These are phyloP conservation scores for Phodopus roborovskii DNA, from an alignment of 2,113 vertebrate genomes.

Conservation along the genomic window DNA sequence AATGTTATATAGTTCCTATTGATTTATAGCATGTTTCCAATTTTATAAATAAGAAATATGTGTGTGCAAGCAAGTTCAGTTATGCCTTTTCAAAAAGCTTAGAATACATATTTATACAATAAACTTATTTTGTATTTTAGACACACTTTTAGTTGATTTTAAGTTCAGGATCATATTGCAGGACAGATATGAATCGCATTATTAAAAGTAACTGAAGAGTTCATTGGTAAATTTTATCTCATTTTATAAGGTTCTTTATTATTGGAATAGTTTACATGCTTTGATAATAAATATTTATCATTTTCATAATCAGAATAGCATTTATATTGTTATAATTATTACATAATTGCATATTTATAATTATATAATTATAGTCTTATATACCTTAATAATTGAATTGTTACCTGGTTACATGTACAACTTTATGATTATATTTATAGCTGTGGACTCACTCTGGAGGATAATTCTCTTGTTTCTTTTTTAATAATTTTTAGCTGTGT, in stretches of 20 bases:
- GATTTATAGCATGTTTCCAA: not conserved
- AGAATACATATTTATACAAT: not conserved
- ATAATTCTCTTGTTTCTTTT: conserved; percentile 38
- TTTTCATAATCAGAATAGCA: conserved; percentile 3
- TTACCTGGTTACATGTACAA: not conserved
- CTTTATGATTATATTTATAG: not conserved
- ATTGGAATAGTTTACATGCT: not conserved
- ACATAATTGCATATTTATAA: not conserved
- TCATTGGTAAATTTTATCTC: conserved; percentile 29
- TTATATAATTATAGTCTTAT: not conserved
- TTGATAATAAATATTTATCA: conserved; percentile 7
- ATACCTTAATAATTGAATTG: conserved; percentile 1
- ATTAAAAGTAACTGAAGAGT: not conserved
- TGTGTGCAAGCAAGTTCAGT: not conserved
- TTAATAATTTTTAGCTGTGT: conserved; percentile 9
- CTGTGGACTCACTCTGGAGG: not conserved
- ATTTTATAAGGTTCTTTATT: not conserved
- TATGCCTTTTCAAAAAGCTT: not conserved
- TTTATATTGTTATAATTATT: too few species aligned
- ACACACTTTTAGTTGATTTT: not conserved
- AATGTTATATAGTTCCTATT: not conserved
- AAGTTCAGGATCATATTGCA: not conserved
- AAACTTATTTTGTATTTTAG: not conserved
- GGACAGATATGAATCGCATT: not conserved
- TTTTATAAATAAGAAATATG: not conserved